phyloP scores from a whole-genome alignment of 2,888 invertebrate genomes.

The Tuberolachnus salignus region DNA sequence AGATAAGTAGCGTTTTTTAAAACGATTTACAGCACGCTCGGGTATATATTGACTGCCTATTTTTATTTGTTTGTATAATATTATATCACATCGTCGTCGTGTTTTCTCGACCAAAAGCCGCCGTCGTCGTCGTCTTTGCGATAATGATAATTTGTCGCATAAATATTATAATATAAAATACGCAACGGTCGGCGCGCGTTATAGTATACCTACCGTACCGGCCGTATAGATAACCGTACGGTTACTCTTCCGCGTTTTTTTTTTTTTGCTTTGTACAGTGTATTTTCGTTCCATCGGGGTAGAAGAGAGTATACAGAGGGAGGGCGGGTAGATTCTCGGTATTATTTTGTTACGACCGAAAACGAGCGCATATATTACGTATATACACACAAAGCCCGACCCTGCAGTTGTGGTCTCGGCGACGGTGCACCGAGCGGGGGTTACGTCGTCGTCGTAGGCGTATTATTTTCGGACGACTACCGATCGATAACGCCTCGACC shows the following conservation, averaged over 20 bases:
- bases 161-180: too few species aligned
- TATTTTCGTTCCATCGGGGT: neutral
- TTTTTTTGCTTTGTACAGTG: neutral
- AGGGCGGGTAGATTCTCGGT: too few species aligned
- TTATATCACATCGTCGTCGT: neutral
- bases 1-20: too few species aligned
- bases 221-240: too few species aligned
- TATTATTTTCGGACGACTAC: slow-evolving; percentile 55
- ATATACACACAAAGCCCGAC: slow-evolving; percentile 5
- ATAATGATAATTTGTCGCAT: too few species aligned
- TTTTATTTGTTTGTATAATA: neutral
- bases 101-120: too few species aligned
- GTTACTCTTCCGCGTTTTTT: slow-evolving; percentile 1
- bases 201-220: too few species aligned
- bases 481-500: slow-evolving; percentile 54
- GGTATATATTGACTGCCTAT: neutral
- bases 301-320: neutral
- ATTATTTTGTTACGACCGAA: neutral
- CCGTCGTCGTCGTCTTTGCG: too few species aligned
- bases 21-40: too few species aligned
- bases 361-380: neutral
- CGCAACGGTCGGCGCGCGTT: too few species aligned
- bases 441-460: slow-evolving; percentile 14
- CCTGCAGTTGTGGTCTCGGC: slow-evolving; percentile 3
- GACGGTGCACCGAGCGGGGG: neutral